These are phyloP conservation scores for Eleutherodactylus coqui DNA, from an alignment of 2,797 vertebrate species.

Conservation along the genomic window DNA sequence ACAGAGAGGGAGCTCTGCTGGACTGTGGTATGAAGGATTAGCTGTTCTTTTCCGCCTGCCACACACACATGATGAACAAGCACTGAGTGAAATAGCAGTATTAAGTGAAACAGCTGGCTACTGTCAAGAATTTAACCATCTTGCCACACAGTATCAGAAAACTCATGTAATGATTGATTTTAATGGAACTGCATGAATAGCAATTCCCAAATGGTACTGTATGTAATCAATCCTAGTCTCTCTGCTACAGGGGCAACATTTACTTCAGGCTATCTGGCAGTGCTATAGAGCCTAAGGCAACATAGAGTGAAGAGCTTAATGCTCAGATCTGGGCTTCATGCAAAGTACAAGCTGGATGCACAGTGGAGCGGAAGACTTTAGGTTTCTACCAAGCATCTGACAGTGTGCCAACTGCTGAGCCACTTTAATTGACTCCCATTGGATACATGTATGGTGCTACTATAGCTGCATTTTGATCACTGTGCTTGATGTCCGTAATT, in stretches of 20 bases:
- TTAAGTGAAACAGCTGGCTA: slow-evolving; percentile 29
- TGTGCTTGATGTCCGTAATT: too few species aligned
- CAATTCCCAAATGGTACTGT: neutral
- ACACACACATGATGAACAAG: slow-evolving; percentile 54
- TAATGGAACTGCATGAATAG: neutral
- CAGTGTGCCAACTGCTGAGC: too few species aligned
- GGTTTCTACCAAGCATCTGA: too few species aligned
- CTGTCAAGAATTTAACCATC: slow-evolving; percentile 5
- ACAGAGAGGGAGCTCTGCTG: slow-evolving; percentile 52
- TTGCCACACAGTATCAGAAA: neutral
- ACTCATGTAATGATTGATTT: neutral
- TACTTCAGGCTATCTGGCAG: too few species aligned
- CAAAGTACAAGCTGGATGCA: too few species aligned
- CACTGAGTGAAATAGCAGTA: slow-evolving; percentile 64
- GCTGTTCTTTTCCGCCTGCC: slow-evolving; percentile 61
- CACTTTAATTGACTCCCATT: too few species aligned
- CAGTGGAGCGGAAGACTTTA: too few species aligned
- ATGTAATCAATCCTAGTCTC: neutral
- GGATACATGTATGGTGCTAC: too few species aligned
- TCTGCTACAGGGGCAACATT: neutral
- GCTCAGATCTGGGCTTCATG: too few species aligned
- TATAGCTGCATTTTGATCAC: too few species aligned
- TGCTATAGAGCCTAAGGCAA: too few species aligned
- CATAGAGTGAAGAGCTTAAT: too few species aligned
- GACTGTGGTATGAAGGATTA: slow-evolving; percentile 59